Conservation (phyloP, 2,113 vertebrate genomes). For the Tretioscincus oriximinensis region DNA sequence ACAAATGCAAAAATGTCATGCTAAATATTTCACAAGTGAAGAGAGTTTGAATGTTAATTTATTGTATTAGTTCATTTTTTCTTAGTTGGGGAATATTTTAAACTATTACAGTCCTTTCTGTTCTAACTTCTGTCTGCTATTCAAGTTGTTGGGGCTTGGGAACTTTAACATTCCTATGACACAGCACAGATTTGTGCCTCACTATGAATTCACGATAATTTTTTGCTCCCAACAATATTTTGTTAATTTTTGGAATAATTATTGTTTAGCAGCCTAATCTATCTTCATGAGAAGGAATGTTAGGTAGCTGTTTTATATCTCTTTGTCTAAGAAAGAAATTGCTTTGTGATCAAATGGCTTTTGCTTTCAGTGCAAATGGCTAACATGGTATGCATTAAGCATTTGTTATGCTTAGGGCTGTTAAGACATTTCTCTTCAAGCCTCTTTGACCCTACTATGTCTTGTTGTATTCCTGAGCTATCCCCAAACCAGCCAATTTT, state of each 20-base stretch:
- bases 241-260: neutral
- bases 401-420: too few relatives aligned
- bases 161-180: neutral
- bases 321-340: neutral
- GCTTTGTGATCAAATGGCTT: too few relatives aligned
- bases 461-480: too few relatives aligned
- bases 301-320: neutral
- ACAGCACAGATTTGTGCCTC: neutral
- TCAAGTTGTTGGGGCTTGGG: neutral
- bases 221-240: neutral
- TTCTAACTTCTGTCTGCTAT: neutral
- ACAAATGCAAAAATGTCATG: neutral
- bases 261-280: neutral
- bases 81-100: neutral
- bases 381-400: too few relatives aligned
- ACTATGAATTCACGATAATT: neutral
- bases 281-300: neutral
- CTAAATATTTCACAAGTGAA: neutral
- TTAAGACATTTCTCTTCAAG: too few relatives aligned
- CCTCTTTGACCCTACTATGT: too few relatives aligned
- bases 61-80: neutral
- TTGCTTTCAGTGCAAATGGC: too few relatives aligned
- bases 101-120: neutral
- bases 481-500: too few relatives aligned
- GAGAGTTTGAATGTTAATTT: neutral